Evolutionary conservation across 2,888 invertebrate species (phyloP), one percentile per base, ranked within the genome.

Genomic region (Drymonia ruficornis): DNA sequence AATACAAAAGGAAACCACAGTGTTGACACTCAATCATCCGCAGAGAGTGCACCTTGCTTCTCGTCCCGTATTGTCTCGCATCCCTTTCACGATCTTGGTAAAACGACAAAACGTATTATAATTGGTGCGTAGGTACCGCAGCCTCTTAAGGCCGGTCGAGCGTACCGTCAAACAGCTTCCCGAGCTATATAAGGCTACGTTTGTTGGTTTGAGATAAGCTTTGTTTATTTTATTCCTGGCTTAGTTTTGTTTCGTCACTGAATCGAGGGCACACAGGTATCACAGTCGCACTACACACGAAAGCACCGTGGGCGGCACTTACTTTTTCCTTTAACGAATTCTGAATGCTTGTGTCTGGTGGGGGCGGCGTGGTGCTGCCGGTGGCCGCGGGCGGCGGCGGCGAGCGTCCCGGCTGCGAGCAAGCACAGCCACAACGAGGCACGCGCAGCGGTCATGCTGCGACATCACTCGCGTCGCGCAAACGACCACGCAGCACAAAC

Each of bases 261-360:
- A 28, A 47, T 34, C 29, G 47, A 34, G 34, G 47, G 47, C 47
- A 50, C 56, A 63, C 53, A 43, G 49, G 50, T 56, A 54, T 51
- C 66, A 63, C 53, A 60, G 47, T 61, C 63, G 61, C 68, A 73
- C 61, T 58, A 53, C 58, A 72, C 63, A 65, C 55, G 67, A 71
- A 67, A 76, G 71, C 68, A 63, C 66, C 72, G 78, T 77, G 76
- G 77, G 78, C 76, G 73, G 72, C 69, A 95, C 96, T 96, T 94
- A 96, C 96, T 96, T 89, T 96, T 96, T 85, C 96, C 96, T 87
- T 96, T 96, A 84, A 96, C 96, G 84, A 96, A 96, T 83, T 96
- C 96, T 71, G 95, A 95, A 74, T 93, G 87, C 72, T 87, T 87
- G 72, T 89, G 85, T 53, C 86, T 80, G 59, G 83, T 74, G 66